Conservation (phyloP, 1,140 invertebrate species). For the Pogonomyrmex barbatus region DNA sequence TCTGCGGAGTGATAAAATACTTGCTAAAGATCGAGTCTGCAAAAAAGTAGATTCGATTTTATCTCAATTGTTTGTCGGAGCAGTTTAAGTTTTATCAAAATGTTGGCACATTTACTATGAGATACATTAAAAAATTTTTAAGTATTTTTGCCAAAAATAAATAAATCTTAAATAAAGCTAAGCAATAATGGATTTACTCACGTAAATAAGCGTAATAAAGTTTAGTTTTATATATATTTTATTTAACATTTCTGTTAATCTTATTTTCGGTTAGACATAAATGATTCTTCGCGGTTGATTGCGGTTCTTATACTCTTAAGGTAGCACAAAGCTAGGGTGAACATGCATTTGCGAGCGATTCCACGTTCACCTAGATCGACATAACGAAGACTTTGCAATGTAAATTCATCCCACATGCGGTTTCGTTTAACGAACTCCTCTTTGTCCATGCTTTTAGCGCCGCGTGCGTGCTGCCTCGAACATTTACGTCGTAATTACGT, state of each 20-base stretch:
- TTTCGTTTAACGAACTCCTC: slow-evolving; percentile 65
- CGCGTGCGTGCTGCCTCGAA: slow-evolving; percentile 22
- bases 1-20: slow-evolving; percentile 44
- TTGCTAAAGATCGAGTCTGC: slow-evolving; percentile 20
- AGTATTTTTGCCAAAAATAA: neutral
- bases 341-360: slow-evolving; percentile 16
- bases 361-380: slow-evolving; percentile 37
- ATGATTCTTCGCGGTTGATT: neutral
- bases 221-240: slow-evolving; percentile 3
- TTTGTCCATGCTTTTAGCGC: slow-evolving; percentile 66
- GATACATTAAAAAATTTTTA: neutral
- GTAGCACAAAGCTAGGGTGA: slow-evolving; percentile 23
- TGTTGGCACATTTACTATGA: neutral
- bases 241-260: neutral
- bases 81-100: neutral
- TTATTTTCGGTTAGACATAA: neutral
- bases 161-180: neutral
- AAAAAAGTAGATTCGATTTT: neutral
- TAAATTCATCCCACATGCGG: slow-evolving; percentile 60
- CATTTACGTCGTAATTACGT: slow-evolving; percentile 70
- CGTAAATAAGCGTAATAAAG: neutral
- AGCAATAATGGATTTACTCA: neutral
- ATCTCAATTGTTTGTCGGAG: neutral
- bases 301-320: slow-evolving; percentile 30
- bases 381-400: slow-evolving; percentile 46